A percentile compares a stretch with the other conserved stretches of the same genome.
Evolutionary conservation across 1,140 invertebrate species (phyloP).

Genomic region (Lysiphlebus fabarum): DNA sequence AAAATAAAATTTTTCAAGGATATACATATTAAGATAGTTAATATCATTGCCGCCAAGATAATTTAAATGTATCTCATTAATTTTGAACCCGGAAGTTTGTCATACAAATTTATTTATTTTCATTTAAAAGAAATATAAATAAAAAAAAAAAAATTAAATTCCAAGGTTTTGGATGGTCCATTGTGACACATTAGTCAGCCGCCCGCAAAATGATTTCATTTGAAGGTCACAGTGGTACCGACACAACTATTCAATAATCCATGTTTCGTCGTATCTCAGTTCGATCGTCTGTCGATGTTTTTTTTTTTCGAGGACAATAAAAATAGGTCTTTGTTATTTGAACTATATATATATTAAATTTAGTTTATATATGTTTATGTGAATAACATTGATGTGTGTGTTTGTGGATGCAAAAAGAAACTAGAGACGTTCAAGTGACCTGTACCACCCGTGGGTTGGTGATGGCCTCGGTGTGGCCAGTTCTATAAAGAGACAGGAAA

Average conservation of each 20-base stretch:
- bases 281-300: background rate
- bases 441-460: too few relatives aligned
- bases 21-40: too few relatives aligned
- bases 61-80: slow-evolving; percentile 5
- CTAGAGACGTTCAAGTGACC: slow-evolving; percentile 15
- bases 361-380: slow-evolving; percentile 1
- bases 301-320: background rate
- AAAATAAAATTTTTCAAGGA: too few relatives aligned
- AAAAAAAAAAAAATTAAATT: too few relatives aligned
- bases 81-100: slow-evolving; percentile 9
- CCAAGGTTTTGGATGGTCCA: slow-evolving; percentile 2
- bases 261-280: slow-evolving; percentile 2
- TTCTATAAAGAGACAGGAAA: slow-evolving; percentile 18
- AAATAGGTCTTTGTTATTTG: background rate
- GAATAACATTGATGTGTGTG: background rate
- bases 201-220: slow-evolving; percentile 2
- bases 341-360: background rate
- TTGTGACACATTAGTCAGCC: slow-evolving; percentile 2
- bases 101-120: too few relatives aligned
- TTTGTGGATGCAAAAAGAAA: slow-evolving; percentile 4
- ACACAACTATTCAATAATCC: background rate
- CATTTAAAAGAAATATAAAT: too few relatives aligned
- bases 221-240: background rate
- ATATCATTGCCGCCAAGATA: too few relatives aligned
- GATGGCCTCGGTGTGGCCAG: slow-evolving; percentile 1